A percentile compares a stretch with the other conserved stretches of the same genome.
These are phyloP conservation scores for Brenthis daphne DNA, from an alignment of 2,888 invertebrate species.

Conservation along the genomic window DNA sequence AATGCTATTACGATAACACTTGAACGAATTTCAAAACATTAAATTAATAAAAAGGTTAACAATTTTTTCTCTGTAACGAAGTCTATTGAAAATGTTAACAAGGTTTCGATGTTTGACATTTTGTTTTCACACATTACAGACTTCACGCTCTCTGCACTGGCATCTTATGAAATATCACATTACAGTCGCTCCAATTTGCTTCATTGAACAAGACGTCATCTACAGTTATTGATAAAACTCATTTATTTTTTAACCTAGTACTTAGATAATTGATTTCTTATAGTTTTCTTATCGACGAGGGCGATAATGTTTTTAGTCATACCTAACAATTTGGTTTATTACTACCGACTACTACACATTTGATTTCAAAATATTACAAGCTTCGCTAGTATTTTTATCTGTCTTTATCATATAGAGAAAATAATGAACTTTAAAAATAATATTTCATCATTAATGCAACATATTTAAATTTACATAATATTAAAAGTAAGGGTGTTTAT, in stretches of 20 bases:
- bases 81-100: slow-evolving; percentile 11
- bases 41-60: slow-evolving; percentile 14
- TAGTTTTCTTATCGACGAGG: slow-evolving; percentile 4
- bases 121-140: slow-evolving; percentile 32
- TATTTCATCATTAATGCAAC: no score
- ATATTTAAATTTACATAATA: no score
- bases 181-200: slow-evolving; percentile 37
- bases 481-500: no score
- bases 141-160: slow-evolving; percentile 68
- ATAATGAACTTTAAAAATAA: no score
- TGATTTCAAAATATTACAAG: no score
- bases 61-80: slow-evolving; percentile 21
- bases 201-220: slow-evolving; percentile 28
- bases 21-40: not conserved
- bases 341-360: no score
- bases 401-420: no score
- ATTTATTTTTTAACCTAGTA: not conserved
- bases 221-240: slow-evolving; percentile 23
- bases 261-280: not conserved
- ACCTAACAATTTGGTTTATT: no score
- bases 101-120: slow-evolving; percentile 20
- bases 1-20: not conserved
- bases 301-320: not conserved
- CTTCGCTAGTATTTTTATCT: no score
- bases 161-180: slow-evolving; percentile 50